Conservation (phyloP, 2,888 invertebrate genomes). For the Syrphus vitripennis region DNA sequence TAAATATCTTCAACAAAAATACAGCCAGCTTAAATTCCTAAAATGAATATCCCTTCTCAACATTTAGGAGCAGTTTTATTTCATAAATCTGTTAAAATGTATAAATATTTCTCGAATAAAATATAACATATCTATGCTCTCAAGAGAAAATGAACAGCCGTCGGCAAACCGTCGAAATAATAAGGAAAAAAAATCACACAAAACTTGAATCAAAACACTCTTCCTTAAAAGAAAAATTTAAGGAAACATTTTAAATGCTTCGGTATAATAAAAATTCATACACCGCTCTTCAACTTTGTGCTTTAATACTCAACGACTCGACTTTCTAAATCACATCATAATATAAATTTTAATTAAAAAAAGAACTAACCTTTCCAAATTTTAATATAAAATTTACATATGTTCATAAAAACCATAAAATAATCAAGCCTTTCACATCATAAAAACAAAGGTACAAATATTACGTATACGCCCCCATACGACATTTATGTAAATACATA, state of each 20-base stretch:
- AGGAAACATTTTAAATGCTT: no score
- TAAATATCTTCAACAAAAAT: no score
- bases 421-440: neutral
- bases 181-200: neutral
- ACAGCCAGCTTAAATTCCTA: no score
- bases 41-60: no score
- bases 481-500: neutral
- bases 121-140: neutral
- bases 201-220: no score
- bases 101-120: no score
- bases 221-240: no score
- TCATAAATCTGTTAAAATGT: no score
- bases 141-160: neutral
- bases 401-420: neutral
- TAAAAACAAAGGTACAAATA: neutral
- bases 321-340: neutral
- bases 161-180: neutral
- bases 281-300: no score
- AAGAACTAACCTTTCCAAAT: neutral
- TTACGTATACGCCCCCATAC: conserved; percentile 62
- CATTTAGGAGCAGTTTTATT: no score
- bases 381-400: neutral
- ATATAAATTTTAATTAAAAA: neutral
- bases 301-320: no score
- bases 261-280: no score